Evolutionary conservation across 2,888 invertebrate species (phyloP).

Genomic region (Sepiola atlantica): DNA sequence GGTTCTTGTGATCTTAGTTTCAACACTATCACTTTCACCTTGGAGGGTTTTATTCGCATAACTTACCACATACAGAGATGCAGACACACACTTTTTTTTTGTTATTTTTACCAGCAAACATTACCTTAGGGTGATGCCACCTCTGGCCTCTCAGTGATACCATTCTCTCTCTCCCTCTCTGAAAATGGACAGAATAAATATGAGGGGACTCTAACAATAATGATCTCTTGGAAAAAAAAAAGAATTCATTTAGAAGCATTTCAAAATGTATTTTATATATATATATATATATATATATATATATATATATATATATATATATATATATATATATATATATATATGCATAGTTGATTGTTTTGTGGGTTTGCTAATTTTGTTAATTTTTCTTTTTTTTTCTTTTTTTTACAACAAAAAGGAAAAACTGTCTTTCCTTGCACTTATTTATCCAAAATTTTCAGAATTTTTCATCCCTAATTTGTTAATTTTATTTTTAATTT

Average conservation of each 20-base stretch:
- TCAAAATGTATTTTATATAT: slow-evolving; percentile 7
- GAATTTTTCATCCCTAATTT: background rate
- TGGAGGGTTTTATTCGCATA: background rate
- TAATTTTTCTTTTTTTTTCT: background rate
- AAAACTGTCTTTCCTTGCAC: background rate
- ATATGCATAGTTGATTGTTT: background rate
- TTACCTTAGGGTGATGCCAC: slow-evolving; percentile 49
- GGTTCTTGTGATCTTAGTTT: background rate
- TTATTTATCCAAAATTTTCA: background rate
- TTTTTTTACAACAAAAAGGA: background rate
- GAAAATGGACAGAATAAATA: background rate
- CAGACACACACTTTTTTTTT: background rate
- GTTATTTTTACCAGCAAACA: slow-evolving; percentile 45
- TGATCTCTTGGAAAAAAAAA: slow-evolving; percentile 3
- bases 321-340: background rate
- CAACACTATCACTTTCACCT: slow-evolving; percentile 20
- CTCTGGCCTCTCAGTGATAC: background rate
- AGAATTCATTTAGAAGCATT: slow-evolving; percentile 16
- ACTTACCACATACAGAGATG: background rate
- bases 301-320: slow-evolving; percentile 25
- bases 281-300: background rate
- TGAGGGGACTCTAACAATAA: slow-evolving; percentile 1
- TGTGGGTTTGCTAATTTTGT: background rate
- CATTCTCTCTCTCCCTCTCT: background rate
- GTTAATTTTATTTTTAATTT: background rate